Base-by-base conservation (phyloP, 2,888 invertebrate species). In the Patella depressa region DNA sequence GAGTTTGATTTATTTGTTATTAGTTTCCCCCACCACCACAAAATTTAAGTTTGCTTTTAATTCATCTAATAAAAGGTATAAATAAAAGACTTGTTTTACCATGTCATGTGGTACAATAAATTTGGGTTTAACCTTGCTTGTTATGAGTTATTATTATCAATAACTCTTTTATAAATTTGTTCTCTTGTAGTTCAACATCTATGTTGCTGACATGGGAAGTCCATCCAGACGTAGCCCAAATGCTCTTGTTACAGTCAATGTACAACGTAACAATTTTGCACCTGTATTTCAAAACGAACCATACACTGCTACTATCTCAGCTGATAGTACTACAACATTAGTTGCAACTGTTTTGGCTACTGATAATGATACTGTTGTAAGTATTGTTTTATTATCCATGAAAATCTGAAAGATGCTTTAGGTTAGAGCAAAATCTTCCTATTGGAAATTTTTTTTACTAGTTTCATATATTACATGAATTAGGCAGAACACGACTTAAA, bases 251-350 rank as follows among this genome's bases (percentile, higher is more conserved):
- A 72, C 29, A 2, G 71, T 88, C 69, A 83, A 65, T 34, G 83
- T 90, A 3, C 75, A 81, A n/a, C 79, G 89, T 17, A 89, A 90
- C 78, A 78, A 83, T 24, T 77, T 82, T 59, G 57, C 86, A 11
- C 90, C 90, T 9, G 78, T 76, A 55, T 90, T 89, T 78, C 83
- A 85, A 19, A 79, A 81, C 12, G 82, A 84, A 45, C 73, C 76
- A 2, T 88, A 88, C 78, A 77, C 78, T 19, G 74, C 79, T n/a
- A 81, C 82, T 24, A 83, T 88, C 29, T 81, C 84, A 45, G 73
- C 81, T 71, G 78, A 82, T 53, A 72, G 75, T 24, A 55, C 78
- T n/a, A 84, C 84, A 24, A 65, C 81, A 2, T 71, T 72, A 11
- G 82, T 88, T 70, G 76, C 83, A 15, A 78, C 74, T 17, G 85